phyloP scores from a whole-genome alignment of 2,113 vertebrate species.

The Pitta sordida region DNA sequence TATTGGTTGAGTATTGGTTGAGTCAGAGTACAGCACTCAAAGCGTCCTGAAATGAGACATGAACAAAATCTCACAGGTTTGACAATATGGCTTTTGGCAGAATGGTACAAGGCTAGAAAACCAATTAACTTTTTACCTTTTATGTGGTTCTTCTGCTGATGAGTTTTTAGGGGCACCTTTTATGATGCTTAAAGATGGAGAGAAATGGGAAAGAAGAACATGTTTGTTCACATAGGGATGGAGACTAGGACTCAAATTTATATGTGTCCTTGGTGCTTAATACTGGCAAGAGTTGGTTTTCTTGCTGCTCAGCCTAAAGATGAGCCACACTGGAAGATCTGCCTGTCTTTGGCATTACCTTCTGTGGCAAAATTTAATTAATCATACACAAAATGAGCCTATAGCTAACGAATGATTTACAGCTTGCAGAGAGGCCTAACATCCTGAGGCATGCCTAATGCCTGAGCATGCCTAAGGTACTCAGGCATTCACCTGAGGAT shows the following conservation, averaged over 20 bases:
- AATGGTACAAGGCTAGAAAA: background rate
- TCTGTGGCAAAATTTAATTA: background rate
- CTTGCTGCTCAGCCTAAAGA: background rate
- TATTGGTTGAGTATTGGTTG: background rate
- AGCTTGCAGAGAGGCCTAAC: background rate
- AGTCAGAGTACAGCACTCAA: background rate
- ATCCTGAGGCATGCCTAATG: background rate
- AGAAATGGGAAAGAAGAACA: accelerated
- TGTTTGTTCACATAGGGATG: accelerated
- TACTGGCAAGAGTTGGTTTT: background rate
- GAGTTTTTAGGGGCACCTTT: background rate
- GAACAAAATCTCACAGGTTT: background rate
- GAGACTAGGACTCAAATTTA: background rate
- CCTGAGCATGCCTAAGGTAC: too few relatives aligned
- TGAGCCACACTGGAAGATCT: background rate
- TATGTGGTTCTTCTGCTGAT: background rate
- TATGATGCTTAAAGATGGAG: background rate
- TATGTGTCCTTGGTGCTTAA: background rate
- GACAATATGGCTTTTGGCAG: background rate
- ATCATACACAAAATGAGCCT: background rate
- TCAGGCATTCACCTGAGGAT: too few relatives aligned
- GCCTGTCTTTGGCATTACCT: background rate
- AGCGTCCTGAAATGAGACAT: background rate
- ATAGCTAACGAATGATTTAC: background rate
- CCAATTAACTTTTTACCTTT: background rate